phyloP scores from a whole-genome alignment of 2,797 vertebrate species.

The Alfaro cultratus region DNA sequence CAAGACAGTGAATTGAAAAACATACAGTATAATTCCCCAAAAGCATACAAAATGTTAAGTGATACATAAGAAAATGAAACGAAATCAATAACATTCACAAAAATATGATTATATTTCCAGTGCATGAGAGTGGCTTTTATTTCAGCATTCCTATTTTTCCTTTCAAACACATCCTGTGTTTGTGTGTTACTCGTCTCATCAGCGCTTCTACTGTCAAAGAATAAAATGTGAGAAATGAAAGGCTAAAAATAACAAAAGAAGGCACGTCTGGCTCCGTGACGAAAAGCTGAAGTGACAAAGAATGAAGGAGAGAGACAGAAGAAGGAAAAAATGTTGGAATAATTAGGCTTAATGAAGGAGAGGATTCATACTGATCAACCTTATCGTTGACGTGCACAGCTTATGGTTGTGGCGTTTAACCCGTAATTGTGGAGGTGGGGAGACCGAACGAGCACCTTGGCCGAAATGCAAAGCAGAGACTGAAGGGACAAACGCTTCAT shows the following conservation, averaged over 20 bases:
- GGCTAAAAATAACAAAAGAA: slow-evolving; percentile 78
- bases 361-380: slow-evolving; percentile 26
- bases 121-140: slow-evolving; percentile 26
- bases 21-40: slow-evolving; percentile 72
- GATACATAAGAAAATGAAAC: slow-evolving; percentile 41
- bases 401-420: slow-evolving; percentile 55
- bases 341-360: slow-evolving; percentile 11
- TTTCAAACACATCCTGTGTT: slow-evolving; percentile 38
- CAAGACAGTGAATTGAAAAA: slow-evolving; percentile 83
- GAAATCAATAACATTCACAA: slow-evolving; percentile 39
- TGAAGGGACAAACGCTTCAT: background rate
- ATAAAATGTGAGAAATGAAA: slow-evolving; percentile 66
- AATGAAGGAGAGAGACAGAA: slow-evolving; percentile 29
- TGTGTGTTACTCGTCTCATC: slow-evolving; percentile 51
- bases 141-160: slow-evolving; percentile 32
- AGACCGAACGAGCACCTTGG: slow-evolving; percentile 26
- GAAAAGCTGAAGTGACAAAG: slow-evolving; percentile 56
- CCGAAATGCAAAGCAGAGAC: slow-evolving; percentile 23
- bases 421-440: background rate
- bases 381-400: slow-evolving; percentile 54
- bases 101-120: slow-evolving; percentile 61
- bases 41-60: slow-evolving; percentile 72
- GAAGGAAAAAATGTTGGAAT: slow-evolving; percentile 1
- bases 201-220: slow-evolving; percentile 45
- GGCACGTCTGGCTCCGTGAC: slow-evolving; percentile 81